A percentile compares a stretch with the other conserved stretches of the same genome.
phyloP scores from a whole-genome alignment of 2,888 invertebrate genomes.

The Amblyjoppa proteus region DNA sequence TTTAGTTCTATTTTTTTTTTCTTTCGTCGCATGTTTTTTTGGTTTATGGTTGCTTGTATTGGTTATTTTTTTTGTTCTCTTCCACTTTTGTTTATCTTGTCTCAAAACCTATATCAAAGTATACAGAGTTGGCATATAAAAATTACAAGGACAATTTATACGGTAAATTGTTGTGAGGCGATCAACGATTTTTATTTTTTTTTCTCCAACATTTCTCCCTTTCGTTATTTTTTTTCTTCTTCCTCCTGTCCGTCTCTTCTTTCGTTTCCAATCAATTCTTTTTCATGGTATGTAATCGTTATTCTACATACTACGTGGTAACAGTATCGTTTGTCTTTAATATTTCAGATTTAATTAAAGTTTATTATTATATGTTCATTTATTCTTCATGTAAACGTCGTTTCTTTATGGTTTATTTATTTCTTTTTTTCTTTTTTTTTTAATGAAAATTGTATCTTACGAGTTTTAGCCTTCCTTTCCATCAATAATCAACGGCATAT shows the following conservation, averaged over 20 bases:
- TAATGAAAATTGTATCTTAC: slow-evolving; percentile 34
- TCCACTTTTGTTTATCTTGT: slow-evolving; percentile 42
- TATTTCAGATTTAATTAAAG: slow-evolving; percentile 33
- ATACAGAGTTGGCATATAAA: slow-evolving; percentile 80
- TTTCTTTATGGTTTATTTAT: slow-evolving; percentile 12
- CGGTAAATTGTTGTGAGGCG: slow-evolving; percentile 61
- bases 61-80: slow-evolving; percentile 16
- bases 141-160: slow-evolving; percentile 80
- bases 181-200: slow-evolving; percentile 46
- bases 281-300: slow-evolving; percentile 54
- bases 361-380: slow-evolving; percentile 29
- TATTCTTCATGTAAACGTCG: slow-evolving; percentile 45
- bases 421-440: slow-evolving; percentile 3
- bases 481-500: slow-evolving; percentile 44
- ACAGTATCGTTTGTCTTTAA: slow-evolving; percentile 23
- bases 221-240: neutral
- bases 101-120: slow-evolving; percentile 74
- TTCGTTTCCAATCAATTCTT: slow-evolving; percentile 1
- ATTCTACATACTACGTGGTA: slow-evolving; percentile 23
- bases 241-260: neutral
- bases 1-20: slow-evolving; percentile 25
- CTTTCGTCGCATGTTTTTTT: slow-evolving; percentile 26
- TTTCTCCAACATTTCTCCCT: slow-evolving; percentile 11
- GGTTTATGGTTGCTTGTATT: slow-evolving; percentile 32
- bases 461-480: slow-evolving; percentile 19